Evolutionary conservation across 2,888 invertebrate genomes (phyloP).

Genomic region (Cephalotes varians): DNA sequence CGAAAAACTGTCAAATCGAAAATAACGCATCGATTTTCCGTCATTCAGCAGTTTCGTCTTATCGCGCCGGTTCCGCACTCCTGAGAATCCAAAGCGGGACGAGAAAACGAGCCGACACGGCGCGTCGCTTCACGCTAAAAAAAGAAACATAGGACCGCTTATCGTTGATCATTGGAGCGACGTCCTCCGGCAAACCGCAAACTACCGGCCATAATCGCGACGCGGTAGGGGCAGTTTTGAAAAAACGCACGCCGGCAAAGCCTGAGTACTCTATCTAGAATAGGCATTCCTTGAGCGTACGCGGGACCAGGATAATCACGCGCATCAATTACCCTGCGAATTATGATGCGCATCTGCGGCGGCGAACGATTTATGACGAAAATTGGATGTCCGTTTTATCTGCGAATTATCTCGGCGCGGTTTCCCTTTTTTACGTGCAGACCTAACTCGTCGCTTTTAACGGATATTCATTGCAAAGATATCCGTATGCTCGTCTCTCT

Average conservation of each 20-base stretch:
- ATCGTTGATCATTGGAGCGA: slow-evolving; percentile 69
- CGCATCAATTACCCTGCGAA: slow-evolving; percentile 67
- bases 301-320: slow-evolving; percentile 50
- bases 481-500: not conserved
- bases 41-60: not conserved
- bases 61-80: slow-evolving; percentile 23
- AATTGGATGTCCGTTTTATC: slow-evolving; percentile 53
- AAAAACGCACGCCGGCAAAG: slow-evolving; percentile 57
- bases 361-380: slow-evolving; percentile 54
- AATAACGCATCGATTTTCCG: slow-evolving; percentile 27
- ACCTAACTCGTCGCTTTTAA: slow-evolving; percentile 43
- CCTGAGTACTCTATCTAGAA: slow-evolving; percentile 49
- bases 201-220: slow-evolving; percentile 71
- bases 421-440: slow-evolving; percentile 15
- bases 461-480: slow-evolving; percentile 42
- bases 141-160: slow-evolving; percentile 55
- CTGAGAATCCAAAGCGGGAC: slow-evolving; percentile 61
- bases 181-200: slow-evolving; percentile 73
- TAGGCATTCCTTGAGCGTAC: slow-evolving; percentile 60
- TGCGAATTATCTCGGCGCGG: slow-evolving; percentile 30
- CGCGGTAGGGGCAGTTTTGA: slow-evolving; percentile 65
- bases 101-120: slow-evolving; percentile 14
- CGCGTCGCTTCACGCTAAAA: slow-evolving; percentile 25
- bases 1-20: not conserved
- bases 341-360: slow-evolving; percentile 54